Evolutionary conservation across 2,888 invertebrate species (phyloP).

Genomic region (Strigamia crassipes): DNA sequence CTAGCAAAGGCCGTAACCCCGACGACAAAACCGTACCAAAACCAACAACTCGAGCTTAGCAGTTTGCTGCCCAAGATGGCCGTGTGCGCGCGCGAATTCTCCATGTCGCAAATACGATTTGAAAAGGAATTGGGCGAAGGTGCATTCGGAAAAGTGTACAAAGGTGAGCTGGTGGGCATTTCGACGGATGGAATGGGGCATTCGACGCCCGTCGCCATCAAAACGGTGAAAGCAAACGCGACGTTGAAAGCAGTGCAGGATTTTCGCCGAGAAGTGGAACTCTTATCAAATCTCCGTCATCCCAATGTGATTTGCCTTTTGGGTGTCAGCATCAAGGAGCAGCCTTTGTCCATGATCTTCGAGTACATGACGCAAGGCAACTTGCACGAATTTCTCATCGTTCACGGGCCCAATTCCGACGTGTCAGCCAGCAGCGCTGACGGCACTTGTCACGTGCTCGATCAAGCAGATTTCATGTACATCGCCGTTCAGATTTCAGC

Average conservation of each 20-base stretch:
- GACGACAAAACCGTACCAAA: conserved; percentile 50
- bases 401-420: conserved; percentile 77
- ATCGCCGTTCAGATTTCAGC: conserved; percentile 86
- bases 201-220: conserved; percentile 84
- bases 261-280: conserved; percentile 89
- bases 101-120: conserved; percentile 75
- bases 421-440: conserved; percentile 66
- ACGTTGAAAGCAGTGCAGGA: conserved; percentile 88
- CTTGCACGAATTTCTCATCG: conserved; percentile 91
- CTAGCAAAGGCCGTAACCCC: conserved; percentile 6
- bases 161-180: conserved; percentile 75
- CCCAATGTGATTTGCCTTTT: conserved; percentile 94
- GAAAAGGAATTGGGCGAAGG: conserved; percentile 93
- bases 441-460: conserved; percentile 68
- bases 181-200: conserved; percentile 52
- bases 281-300: conserved; percentile 92
- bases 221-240: conserved; percentile 91
- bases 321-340: conserved; percentile 85
- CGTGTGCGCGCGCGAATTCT: conserved; percentile 79
- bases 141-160: conserved; percentile 96
- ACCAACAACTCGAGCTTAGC: conserved; percentile 76
- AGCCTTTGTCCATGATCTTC: conserved; percentile 93
- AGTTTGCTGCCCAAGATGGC: conserved; percentile 66
- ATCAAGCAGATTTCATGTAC: conserved; percentile 84
- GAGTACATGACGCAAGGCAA: conserved; percentile 97